Conservation (phyloP, 1,140 invertebrate genomes). For the Drosophila sechellia region DNA sequence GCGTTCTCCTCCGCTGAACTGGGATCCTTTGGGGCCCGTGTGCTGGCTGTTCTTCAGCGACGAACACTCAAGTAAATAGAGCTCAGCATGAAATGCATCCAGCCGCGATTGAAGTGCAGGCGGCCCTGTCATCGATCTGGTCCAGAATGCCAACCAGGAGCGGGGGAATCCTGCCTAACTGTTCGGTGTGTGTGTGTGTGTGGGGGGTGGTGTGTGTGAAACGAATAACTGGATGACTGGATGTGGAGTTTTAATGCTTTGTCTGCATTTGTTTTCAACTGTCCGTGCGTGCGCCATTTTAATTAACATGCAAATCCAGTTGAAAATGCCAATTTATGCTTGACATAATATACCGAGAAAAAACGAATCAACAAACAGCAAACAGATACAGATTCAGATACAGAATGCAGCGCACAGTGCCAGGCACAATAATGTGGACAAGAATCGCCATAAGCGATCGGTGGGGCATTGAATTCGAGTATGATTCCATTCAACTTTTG, state of each 20-base stretch:
- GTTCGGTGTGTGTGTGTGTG: too few species aligned
- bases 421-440: constrained; percentile 38
- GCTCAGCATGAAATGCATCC: constrained; percentile 78
- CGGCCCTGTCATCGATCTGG: constrained; percentile 74
- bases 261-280: constrained; percentile 80
- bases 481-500: constrained; percentile 44
- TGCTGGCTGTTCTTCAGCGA: constrained; percentile 25
- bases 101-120: constrained; percentile 69
- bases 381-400: constrained; percentile 35
- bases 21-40: background rate
- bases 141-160: background rate
- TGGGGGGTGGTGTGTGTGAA: too few species aligned
- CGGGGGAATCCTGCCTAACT: too few species aligned
- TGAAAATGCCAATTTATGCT: constrained; percentile 82
- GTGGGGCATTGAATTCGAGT: constrained; percentile 11
- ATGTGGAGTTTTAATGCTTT: constrained; percentile 62
- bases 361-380: constrained; percentile 43
- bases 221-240: background rate
- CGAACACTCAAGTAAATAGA: constrained; percentile 82
- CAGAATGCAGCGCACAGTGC: constrained; percentile 24
- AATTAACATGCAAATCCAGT: constrained; percentile 83
- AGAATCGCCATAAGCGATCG: constrained; percentile 27
- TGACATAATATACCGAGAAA: constrained; percentile 74
- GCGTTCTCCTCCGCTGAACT: constrained; percentile 15
- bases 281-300: constrained; percentile 77